phyloP scores from a whole-genome alignment of 2,113 vertebrate species.

The Apteryx owenii region DNA sequence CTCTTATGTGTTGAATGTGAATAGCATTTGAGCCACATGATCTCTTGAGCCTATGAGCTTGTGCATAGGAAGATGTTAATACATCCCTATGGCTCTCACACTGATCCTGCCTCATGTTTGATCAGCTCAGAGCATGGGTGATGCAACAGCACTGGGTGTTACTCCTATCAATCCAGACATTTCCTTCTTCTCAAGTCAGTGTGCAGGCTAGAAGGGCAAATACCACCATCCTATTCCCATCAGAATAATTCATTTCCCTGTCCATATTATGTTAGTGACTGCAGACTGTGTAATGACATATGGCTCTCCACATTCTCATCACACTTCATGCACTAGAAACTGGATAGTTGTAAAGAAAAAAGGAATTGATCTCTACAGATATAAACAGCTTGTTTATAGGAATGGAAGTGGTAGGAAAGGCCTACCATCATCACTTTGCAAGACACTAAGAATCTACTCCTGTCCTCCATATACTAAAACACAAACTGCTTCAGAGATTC shows the following conservation, averaged over 20 bases:
- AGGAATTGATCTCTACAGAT: background rate
- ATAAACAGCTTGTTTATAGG: background rate
- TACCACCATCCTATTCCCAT: background rate
- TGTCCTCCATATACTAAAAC: background rate
- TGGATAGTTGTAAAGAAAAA: background rate
- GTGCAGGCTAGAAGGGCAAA: background rate
- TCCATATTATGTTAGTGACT: background rate
- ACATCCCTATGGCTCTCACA: background rate
- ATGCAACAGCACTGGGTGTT: background rate
- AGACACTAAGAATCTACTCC: background rate
- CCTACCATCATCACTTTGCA: background rate
- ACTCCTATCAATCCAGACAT: background rate
- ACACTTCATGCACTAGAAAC: background rate
- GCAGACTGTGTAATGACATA: background rate
- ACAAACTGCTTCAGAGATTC: background rate
- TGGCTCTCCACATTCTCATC: background rate
- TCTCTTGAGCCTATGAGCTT: background rate
- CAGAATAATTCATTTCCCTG: background rate
- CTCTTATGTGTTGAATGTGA: background rate
- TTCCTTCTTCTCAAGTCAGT: background rate
- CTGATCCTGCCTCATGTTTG: background rate
- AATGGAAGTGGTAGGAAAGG: background rate
- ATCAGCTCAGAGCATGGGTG: background rate
- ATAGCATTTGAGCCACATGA: background rate
- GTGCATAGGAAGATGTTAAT: background rate